Evolutionary conservation across 2,113 vertebrate genomes (phyloP), one percentile per base, ranked within the genome.

Genomic region (Plecturocebus donacophilus): DNA sequence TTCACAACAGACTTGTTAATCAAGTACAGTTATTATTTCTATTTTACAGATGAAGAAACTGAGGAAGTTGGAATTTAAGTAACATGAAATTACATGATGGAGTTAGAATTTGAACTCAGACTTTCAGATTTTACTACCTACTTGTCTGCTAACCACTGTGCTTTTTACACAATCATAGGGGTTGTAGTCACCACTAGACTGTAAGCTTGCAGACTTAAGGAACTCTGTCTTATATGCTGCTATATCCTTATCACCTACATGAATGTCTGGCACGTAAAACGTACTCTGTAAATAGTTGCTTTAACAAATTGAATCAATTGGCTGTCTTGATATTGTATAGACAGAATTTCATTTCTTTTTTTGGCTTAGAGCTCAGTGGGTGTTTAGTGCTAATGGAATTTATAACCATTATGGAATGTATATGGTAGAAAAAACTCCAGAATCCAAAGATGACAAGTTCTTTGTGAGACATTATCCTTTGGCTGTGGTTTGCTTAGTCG

Each of bases 401-500:
- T 92, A 86, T 95, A 96, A 73, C 81, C 42, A 64, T 88, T 90
- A 82, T 83, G 77, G 88, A 95, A 94, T 94, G 49, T 77, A 89
- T 91, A 90, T 86, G 47, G 77, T 95, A 88, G 91, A 95, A 94
- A 79, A 87, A 97, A 79, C 52, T 40, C 61, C 35, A 90, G 84
- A 71, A 73, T 89, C 73, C 82, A 95, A 94, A 95, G 73, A 91
- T 91, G 61, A 87, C 25, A 93, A 6, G 38, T 94, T 97, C 92
- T 97, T 95, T 97, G 90, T 96, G 96, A 95, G 95, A 97, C 73
- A 92, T 90, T 84, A 91, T 97, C 81, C 85, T 96, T 96, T 94
- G 95, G 82, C 97, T 95, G 75, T 84, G 89, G 77, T 91, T 97
- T 94, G 54, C 61, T 95, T 97, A 83, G 68, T 82, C 8, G 1